Evolutionary conservation across 1,140 invertebrate species (phyloP), one percentile per base, ranked within the genome.

Genomic region (Drosophila arawakana): DNA sequence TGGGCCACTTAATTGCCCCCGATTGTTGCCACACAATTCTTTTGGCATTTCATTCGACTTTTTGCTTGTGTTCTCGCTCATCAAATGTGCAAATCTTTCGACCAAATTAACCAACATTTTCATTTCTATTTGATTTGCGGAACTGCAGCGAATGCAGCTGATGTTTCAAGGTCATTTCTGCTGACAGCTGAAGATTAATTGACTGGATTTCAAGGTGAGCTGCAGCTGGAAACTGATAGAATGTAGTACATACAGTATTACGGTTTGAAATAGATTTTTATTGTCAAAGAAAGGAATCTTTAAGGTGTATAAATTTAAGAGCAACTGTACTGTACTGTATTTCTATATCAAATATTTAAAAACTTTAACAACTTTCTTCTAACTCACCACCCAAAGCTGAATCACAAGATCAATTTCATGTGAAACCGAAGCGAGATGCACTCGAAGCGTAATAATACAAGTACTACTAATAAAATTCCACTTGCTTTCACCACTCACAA

Each of bases 1-100:
- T 50, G 44, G 66, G 47, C 39, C 60, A 37, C 57, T 74, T 86
- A 82, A 82, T 86, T 88, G 80, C 65, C 47, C 39, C 57, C 69
- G 44, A 88, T 83, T 83, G 80, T 83, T 70, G 63, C 57, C 63
- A 35, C 46, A 54, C 58, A 50, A 35, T 69, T 61, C 66, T 50
- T 61, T 69, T 61, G 57, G 7, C 43, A 8, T 44, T 25, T 44
- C 49, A 21, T 13, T 37, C 44, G 11, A 9, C 7, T 43, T 47
- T 30, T 25, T 11, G 10, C 4, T 9, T 35, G 2, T 25, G 1
- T 30, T 15, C 11, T 13, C n/a, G 3, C 13, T 18, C 61, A 58
- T 69, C 52, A 66, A 59, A 13, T 74, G 65, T 68, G 78, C 65
- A 39, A 75, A 76, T 66, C 55, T 57, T 47, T 61, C 15, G 21